Evolutionary conservation across 2,797 vertebrate species (phyloP), one percentile per base, ranked within the genome.

Genomic region (Hyperoplus lanceolatus): DNA sequence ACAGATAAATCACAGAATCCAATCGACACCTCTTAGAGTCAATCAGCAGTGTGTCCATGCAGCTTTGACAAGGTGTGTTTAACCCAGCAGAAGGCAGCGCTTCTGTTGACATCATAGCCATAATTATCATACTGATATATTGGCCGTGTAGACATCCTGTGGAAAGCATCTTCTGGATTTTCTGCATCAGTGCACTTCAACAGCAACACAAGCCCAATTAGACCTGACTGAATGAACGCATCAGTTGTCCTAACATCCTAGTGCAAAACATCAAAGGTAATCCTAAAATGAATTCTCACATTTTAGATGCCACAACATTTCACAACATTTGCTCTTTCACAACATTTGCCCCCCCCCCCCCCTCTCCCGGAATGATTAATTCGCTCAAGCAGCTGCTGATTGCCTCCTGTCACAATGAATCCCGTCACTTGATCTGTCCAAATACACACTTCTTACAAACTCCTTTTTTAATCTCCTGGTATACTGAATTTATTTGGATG

Each of bases 351-450:
- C 16, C 11, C 62, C 15, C 53, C 36, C 45, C 13, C 15, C 56
- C 21, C 45, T 4, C 15, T n/a, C 21, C 53, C 1, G 48, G 76
- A 49, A 18, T 41, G 67, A 45, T 55, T 69, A 8, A 59, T 38
- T 21, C 70, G 3, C 18, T 63, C 60, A 60, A 53, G 64, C 78
- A 80, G 67, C 73, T 54, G 66, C 53, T 54, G 79, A 82, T 70
- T 77, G 58, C 63, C 64, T 81, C 69, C 78, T 86, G 81, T 86
- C 86, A 84, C 58, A 72, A 80, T 13, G 29, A 85, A 86, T 90
- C 73, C 69, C 70, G 36, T 85, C 78, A 83, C 79, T 78, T 60
- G 8, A 61, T 71, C 67, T 41, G 48, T 60, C 63, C 72, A 12
- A 42, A 9, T 7, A 6, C 50, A 29, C 5, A 41, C 10, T 8